Evolutionary conservation across 1,140 invertebrate species (phyloP).

Genomic region (Mycetomoellerius zeteki): DNA sequence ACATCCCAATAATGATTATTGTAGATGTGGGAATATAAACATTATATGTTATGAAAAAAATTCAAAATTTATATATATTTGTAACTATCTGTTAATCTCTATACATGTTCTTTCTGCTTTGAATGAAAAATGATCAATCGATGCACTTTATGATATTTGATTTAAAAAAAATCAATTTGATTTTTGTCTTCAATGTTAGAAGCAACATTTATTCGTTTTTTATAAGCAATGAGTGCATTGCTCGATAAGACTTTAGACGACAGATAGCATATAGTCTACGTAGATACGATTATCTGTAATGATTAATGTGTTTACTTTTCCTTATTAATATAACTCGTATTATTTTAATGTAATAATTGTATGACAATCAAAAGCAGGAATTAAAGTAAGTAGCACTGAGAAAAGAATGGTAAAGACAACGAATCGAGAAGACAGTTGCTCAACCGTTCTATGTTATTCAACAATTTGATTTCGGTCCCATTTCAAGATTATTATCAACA

Average conservation of each 20-base stretch:
- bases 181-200: slow-evolving; percentile 48
- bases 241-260: slow-evolving; percentile 20
- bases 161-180: slow-evolving; percentile 21
- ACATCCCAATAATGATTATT: neutral
- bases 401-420: neutral
- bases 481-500: slow-evolving; percentile 74
- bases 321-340: neutral
- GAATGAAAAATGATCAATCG: neutral
- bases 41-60: neutral
- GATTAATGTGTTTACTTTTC: slow-evolving; percentile 42
- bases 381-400: neutral
- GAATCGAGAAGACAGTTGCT: slow-evolving; percentile 31
- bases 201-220: slow-evolving; percentile 2
- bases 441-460: slow-evolving; percentile 31
- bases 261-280: neutral
- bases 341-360: neutral
- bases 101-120: neutral
- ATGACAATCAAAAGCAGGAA: neutral
- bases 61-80: neutral
- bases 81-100: neutral
- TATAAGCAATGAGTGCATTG: slow-evolving; percentile 33
- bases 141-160: neutral
- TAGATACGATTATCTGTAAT: slow-evolving; percentile 5
- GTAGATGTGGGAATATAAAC: neutral
- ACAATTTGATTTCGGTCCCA: slow-evolving; percentile 66